A percentile compares a stretch with the other conserved stretches of the same genome.
These are phyloP conservation scores for Eupeodes luniger DNA, from an alignment of 2,888 invertebrate species.

Conservation along the genomic window DNA sequence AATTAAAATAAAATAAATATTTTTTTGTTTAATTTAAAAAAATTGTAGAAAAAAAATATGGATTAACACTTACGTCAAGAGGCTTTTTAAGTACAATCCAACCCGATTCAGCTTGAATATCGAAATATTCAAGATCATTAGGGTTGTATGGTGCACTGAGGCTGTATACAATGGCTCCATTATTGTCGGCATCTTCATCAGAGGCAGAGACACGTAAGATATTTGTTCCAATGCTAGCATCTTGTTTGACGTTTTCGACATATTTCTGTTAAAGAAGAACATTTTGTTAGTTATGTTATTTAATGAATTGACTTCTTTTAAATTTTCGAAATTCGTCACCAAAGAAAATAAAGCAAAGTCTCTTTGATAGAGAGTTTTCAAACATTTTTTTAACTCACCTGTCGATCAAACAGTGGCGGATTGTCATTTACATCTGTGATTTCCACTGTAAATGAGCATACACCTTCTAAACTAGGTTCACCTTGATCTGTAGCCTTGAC, in stretches of 20 bases:
- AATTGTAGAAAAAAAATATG: constrained; percentile 43
- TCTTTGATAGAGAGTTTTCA: too few species aligned
- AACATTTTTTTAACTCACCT: constrained; percentile 89
- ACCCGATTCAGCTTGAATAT: constrained; percentile 98
- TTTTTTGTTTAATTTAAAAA: constrained; percentile 1
- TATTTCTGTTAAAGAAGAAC: constrained; percentile 90
- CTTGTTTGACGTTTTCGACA: constrained; percentile 98
- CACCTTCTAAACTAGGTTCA: constrained; percentile 98
- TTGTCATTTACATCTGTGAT: constrained; percentile 99
- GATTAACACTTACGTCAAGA: constrained; percentile 94
- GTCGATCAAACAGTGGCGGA: constrained; percentile 96
- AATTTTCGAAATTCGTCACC: too few species aligned
- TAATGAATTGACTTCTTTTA: constrained; percentile 79
- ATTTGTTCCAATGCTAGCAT: constrained; percentile 97
- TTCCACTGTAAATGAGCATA: constrained; percentile 99
- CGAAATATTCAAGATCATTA: constrained; percentile 96
- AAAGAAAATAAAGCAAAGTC: too few species aligned
- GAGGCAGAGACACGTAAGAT: constrained; percentile 97
- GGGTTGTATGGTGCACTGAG: constrained; percentile 95
- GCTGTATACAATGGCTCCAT: constrained; percentile 97
- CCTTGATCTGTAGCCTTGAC: constrained; percentile 99
- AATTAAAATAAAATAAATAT: background rate
- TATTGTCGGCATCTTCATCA: constrained; percentile 98
- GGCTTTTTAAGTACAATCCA: constrained; percentile 98
- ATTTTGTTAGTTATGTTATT: background rate